These are phyloP conservation scores for Melanogrammus aeglefinus DNA, from an alignment of 2,797 vertebrate genomes.

Conservation along the genomic window DNA sequence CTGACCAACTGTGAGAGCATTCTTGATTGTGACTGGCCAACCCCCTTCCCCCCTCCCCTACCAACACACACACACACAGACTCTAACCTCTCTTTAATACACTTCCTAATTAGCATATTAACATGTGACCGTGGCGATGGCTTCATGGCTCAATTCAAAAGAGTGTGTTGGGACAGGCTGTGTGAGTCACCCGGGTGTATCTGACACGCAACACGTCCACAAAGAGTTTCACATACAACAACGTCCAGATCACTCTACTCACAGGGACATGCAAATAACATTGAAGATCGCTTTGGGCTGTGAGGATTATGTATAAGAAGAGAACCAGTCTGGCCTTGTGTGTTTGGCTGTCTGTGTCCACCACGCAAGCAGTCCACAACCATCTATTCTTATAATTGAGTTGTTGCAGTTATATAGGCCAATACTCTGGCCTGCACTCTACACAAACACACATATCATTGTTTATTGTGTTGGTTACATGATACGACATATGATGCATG, in stretches of 20 bases:
- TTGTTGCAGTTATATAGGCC: background rate
- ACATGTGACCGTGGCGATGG: background rate
- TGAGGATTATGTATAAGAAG: background rate
- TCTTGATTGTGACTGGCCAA: too few species aligned
- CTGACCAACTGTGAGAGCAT: too few species aligned
- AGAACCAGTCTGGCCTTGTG: background rate
- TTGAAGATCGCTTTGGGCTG: background rate
- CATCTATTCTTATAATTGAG: background rate
- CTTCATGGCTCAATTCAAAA: background rate
- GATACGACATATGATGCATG: background rate
- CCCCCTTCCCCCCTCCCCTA: too few species aligned
- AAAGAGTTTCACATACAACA: too few species aligned
- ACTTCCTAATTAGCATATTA: background rate
- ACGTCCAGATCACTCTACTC: background rate
- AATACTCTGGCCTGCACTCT: background rate
- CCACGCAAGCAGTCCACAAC: background rate
- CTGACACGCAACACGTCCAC: too few species aligned
- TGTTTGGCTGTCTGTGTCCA: background rate
- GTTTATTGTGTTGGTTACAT: background rate
- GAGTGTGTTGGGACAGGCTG: background rate
- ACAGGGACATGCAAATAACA: background rate
- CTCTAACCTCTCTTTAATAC: too few species aligned
- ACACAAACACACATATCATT: too few species aligned
- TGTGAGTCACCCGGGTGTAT: too few species aligned
- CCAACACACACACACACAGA: too few species aligned